phyloP scores from a whole-genome alignment of 2,113 vertebrate genomes.

The Gobiocypris rarus region DNA sequence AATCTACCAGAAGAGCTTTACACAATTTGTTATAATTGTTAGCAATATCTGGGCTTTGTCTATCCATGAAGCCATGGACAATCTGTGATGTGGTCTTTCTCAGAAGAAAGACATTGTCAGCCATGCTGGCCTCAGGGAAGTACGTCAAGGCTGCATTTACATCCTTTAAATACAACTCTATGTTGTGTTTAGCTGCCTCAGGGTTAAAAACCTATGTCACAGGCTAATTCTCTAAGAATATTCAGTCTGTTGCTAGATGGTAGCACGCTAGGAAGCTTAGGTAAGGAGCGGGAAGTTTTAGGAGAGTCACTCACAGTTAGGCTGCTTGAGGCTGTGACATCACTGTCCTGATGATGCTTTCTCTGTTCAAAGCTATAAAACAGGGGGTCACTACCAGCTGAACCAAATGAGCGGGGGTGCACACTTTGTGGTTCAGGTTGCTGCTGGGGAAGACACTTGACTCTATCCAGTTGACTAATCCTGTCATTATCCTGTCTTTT shows the following conservation, averaged over 20 bases:
- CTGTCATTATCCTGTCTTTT: neutral
- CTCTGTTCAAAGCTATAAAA: neutral
- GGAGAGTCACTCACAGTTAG: neutral
- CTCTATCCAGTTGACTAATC: neutral
- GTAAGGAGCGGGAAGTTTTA: too few species aligned
- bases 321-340: neutral
- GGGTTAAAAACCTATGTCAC: too few species aligned
- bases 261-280: too few species aligned
- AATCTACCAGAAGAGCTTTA: neutral
- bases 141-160: neutral
- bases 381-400: neutral
- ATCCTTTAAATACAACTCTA: neutral
- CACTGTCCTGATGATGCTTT: neutral
- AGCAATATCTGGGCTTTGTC: neutral
- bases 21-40: neutral
- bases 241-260: too few species aligned
- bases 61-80: neutral
- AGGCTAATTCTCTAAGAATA: too few species aligned
- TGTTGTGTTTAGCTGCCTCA: too few species aligned
- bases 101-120: neutral
- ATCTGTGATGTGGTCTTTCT: neutral
- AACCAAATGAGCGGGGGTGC: neutral
- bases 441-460: neutral
- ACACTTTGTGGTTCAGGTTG: neutral
- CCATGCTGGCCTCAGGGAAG: neutral